phyloP scores from a whole-genome alignment of 1,140 invertebrate species.

The Alviniconcha marisindica region DNA sequence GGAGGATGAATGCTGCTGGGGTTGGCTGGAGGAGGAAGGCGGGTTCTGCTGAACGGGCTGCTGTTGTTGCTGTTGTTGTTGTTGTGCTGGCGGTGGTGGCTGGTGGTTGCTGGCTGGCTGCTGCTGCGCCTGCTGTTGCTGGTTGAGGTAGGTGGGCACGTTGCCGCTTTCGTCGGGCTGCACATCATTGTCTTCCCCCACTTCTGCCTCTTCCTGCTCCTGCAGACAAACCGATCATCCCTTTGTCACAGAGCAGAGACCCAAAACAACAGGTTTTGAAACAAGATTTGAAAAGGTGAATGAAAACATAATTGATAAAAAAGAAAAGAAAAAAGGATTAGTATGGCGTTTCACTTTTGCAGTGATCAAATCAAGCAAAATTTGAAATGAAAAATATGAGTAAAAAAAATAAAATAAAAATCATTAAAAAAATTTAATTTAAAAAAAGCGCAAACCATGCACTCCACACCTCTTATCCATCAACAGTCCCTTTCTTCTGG shows the following conservation, averaged over 20 bases:
- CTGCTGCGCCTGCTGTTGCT: slow-evolving; percentile 34
- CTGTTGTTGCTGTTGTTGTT: slow-evolving; percentile 13
- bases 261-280: not conserved
- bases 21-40: slow-evolving; percentile 41
- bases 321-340: too few species aligned
- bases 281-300: not conserved
- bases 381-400: too few species aligned
- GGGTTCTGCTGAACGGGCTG: slow-evolving; percentile 24
- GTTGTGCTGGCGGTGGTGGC: slow-evolving; percentile 30
- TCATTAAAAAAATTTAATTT: too few species aligned
- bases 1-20: not conserved
- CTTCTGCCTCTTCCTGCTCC: slow-evolving; percentile 74
- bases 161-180: slow-evolving; percentile 62
- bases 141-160: slow-evolving; percentile 23
- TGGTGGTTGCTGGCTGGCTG: slow-evolving; percentile 17
- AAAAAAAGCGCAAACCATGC: too few species aligned
- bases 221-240: slow-evolving; percentile 39
- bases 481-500: too few species aligned
- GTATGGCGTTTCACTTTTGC: too few species aligned
- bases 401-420: too few species aligned
- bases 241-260: too few species aligned
- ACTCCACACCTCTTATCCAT: too few species aligned
- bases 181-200: slow-evolving; percentile 75
- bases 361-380: too few species aligned
- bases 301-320: too few species aligned